Evolutionary conservation across 2,888 invertebrate genomes (phyloP), one percentile per base, ranked within the genome.

Genomic region (Noctua fimbriata): DNA sequence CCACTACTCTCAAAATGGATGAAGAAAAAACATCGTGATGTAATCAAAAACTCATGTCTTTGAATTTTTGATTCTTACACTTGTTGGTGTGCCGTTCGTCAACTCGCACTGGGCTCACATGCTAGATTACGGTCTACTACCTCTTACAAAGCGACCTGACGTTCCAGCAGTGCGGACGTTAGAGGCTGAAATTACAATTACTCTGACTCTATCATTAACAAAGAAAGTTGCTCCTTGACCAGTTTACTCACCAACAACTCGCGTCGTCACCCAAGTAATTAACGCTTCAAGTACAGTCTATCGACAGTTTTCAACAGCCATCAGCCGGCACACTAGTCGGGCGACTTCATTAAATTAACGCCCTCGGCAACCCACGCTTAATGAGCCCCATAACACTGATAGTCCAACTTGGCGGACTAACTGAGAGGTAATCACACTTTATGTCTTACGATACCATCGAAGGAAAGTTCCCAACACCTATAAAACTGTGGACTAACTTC

Each of bases 301-400:
- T 85, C 79, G 85, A 85, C 82, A 79, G 88, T 86, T 85, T 74
- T 76, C 79, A 86, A 84, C 76, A 81, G 67, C 69, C 76, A 86
- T 86, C 80, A 82, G 49, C 63, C 69, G 74, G 66, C 77, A 67
- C 79, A 86, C 81, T 84, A 83, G 80, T 78, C 75, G 71, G 55
- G 87, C 73, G 80, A 87, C 84, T 89, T 88, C 88, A 88, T 89
- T 86, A 89, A 86, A 82, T 87, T 88, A 86, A 87, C 88, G 86
- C 58, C 60, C 49, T 78, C 78, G 76, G 83, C 70, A 82, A 71
- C 71, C 86, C 80, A 73, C 79, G 67, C 79, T 83, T 88, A 84
- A 88, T 85, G 84, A 80, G 81, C 77, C 71, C 67, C 81, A 82
- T 88, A 84, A 88, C 80, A 81, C 82, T 82, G 88, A 83, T 84